A percentile compares a stretch with the other conserved stretches of the same genome.
Evolutionary conservation across 2,797 vertebrate species (phyloP).

Genomic region (Fratercula arctica): DNA sequence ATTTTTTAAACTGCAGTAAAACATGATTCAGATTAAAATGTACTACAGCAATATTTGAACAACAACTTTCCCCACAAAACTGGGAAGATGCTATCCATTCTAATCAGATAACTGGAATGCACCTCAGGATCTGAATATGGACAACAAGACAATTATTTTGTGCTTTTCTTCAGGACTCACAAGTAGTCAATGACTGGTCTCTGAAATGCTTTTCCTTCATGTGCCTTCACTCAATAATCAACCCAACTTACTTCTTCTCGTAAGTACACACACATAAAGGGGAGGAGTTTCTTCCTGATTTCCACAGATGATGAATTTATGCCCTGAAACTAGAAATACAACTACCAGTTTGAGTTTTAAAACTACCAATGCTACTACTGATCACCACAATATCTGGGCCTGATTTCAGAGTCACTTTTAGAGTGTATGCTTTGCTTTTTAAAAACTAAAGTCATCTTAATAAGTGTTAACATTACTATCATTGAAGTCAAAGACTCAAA

Average conservation of each 20-base stretch:
- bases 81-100: not conserved
- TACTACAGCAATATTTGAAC: slow-evolving; percentile 13
- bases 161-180: not conserved
- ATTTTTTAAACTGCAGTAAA: slow-evolving; percentile 34
- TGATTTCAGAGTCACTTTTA: not conserved
- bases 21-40: slow-evolving; percentile 6
- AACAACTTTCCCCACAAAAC: not conserved
- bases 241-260: not conserved
- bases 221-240: not conserved
- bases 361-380: not conserved
- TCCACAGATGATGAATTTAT: not conserved
- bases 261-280: not conserved
- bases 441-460: not conserved
- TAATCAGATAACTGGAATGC: slow-evolving; percentile 4
- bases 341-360: not conserved
- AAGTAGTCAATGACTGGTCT: not conserved
- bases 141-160: not conserved
- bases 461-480: not conserved
- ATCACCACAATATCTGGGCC: not conserved
- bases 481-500: not conserved
- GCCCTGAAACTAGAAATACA: not conserved
- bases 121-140: not conserved
- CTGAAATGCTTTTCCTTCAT: slow-evolving; percentile 11
- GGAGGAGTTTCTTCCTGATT: not conserved
- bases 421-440: not conserved